Percentiles rank a stretch among this genome's conserved stretches.
phyloP scores from a whole-genome alignment of 2,888 invertebrate species.

The Andrena hattorfiana region DNA sequence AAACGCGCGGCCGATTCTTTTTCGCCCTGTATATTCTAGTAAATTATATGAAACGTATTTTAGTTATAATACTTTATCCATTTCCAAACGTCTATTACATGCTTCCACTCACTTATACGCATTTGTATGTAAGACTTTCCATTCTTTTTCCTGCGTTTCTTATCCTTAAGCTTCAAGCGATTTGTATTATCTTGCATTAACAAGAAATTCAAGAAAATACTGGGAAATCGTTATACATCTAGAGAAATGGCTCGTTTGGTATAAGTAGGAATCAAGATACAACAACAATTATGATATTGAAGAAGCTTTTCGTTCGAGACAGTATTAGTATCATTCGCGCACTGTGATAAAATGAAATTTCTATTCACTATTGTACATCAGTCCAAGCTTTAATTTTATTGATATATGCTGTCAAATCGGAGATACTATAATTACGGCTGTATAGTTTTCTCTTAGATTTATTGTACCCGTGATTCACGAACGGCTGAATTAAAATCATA shows the following conservation, averaged over 20 bases:
- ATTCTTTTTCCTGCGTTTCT: constrained; percentile 3
- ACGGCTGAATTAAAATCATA: not conserved
- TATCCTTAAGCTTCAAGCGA: not conserved
- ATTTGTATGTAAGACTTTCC: not conserved
- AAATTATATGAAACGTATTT: constrained; percentile 46
- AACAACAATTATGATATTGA: not conserved
- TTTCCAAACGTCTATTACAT: constrained; percentile 43
- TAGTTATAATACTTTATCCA: constrained; percentile 34
- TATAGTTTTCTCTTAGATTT: constrained; percentile 14
- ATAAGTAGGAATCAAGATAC: not conserved
- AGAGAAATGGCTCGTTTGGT: no score
- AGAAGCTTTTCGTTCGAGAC: not conserved
- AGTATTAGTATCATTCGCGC: constrained; percentile 7
- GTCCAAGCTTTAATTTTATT: constrained; percentile 17
- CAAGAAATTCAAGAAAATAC: not conserved
- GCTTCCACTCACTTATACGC: constrained; percentile 49
- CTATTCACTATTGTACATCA: constrained; percentile 9
- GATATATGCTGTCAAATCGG: not conserved
- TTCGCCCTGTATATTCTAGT: constrained; percentile 12
- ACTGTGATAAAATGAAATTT: constrained; percentile 24
- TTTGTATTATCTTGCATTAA: not conserved
- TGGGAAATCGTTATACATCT: not conserved
- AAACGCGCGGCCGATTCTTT: constrained; percentile 1
- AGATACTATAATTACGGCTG: not conserved
- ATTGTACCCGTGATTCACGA: constrained; percentile 6